Evolutionary conservation across 2,113 vertebrate species (phyloP), one percentile per base, ranked within the genome.

Genomic region (Cnemophilus loriae): DNA sequence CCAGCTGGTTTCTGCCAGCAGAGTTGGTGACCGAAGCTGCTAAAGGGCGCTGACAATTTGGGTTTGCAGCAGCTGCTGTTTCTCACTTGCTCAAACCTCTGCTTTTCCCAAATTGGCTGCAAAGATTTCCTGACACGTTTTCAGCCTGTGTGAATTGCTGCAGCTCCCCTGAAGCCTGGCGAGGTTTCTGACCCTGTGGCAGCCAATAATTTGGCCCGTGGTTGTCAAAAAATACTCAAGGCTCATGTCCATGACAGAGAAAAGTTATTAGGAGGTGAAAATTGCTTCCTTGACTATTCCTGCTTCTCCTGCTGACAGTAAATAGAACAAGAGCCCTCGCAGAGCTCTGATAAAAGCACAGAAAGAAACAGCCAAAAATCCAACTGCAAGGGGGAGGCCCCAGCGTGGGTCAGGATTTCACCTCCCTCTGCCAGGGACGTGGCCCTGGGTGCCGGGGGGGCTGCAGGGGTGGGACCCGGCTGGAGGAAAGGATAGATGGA

Each of bases 181-280:
- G 26, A 79, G 55, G 23, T 75, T 75, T 39, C 65, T 49, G 65
- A 71, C 57, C 78, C 69, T 8, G 1, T 57, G 46, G 19, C 77
- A 87, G n/a, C 20, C 2, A 10, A 61, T 77, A 74, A 82, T 67
- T 82, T 21, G 42, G 19, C 52, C 44, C 33, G 10, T 56, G 4
- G 9, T 30, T 75, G 52, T 95, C 87, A 73, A 35, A 80, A 70
- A 84, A 19, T 8, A 80, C 27, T 56, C 67, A 7, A 67, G 61
- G 21, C 35, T 90, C 50, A 5, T 22, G 27, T 10, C 47, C 18
- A 2, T 1, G 10, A 30, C 3, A 9, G 39, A 14, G 33, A 26
- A 24, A 82, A 59, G 41, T 82, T 44, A 52, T 91, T 89, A 95
- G 60, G 41, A 57, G 59, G 78, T 67, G 78, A 79, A 88, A 95